phyloP scores from a whole-genome alignment of 2,888 invertebrate species.

The Himalopsyche anomala region DNA sequence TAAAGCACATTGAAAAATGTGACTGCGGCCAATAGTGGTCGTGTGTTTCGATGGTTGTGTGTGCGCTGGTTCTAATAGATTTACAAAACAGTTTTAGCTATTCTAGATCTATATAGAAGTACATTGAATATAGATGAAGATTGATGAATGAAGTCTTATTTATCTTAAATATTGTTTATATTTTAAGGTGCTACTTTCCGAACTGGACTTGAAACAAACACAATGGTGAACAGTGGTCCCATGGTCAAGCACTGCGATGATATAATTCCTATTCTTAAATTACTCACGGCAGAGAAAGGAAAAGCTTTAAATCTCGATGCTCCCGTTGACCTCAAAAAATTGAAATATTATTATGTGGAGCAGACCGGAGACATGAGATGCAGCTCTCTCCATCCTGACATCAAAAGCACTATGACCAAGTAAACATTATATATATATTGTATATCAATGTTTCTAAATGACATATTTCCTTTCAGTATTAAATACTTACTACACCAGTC shows the following conservation, averaged over 20 bases:
- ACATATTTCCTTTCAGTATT: not conserved
- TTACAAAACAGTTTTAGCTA: too few relatives aligned
- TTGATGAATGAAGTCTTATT: not conserved
- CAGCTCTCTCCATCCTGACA: slow-evolving; percentile 83
- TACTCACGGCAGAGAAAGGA: slow-evolving; percentile 78
- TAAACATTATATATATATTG: slow-evolving; percentile 65
- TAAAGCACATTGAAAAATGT: too few relatives aligned
- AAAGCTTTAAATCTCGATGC: slow-evolving; percentile 78
- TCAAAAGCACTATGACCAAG: slow-evolving; percentile 80
- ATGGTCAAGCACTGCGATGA: slow-evolving; percentile 87
- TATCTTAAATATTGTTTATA: not conserved
- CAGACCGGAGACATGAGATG: slow-evolving; percentile 84
- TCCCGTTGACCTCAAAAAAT: slow-evolving; percentile 79
- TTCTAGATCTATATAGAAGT: too few relatives aligned
- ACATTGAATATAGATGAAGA: too few relatives aligned
- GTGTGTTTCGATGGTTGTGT: too few relatives aligned
- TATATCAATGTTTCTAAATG: not conserved
- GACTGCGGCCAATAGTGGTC: too few relatives aligned
- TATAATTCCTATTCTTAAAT: slow-evolving; percentile 85
- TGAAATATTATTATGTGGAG: slow-evolving; percentile 87
- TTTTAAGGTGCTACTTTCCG: slow-evolving; percentile 82
- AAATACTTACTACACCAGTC: too few relatives aligned
- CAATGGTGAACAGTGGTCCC: slow-evolving; percentile 91
- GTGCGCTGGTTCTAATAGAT: too few relatives aligned
- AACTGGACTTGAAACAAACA: slow-evolving; percentile 80